phyloP scores from a whole-genome alignment of 1,140 invertebrate genomes.

The Cepaea nemoralis region DNA sequence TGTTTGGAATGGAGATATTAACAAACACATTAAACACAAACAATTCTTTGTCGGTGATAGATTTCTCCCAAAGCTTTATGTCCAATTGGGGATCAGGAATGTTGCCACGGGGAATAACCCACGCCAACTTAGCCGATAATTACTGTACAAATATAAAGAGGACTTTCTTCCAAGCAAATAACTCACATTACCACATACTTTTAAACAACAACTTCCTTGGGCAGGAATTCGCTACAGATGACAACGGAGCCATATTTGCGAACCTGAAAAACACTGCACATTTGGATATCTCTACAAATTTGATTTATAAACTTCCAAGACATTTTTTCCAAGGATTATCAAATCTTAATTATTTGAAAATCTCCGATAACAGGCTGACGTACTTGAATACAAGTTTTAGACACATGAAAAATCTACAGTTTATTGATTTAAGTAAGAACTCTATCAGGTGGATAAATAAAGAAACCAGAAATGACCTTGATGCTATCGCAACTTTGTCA shows the following conservation, averaged over 20 bases:
- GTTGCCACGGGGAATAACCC: neutral
- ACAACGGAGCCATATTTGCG: neutral
- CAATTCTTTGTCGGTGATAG: neutral
- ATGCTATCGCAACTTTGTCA: neutral
- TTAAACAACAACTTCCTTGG: constrained; percentile 3
- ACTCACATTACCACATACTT: neutral
- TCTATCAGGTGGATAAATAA: neutral
- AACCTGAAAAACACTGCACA: neutral
- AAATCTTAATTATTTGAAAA: neutral
- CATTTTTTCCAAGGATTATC: neutral
- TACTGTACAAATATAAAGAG: neutral
- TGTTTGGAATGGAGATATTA: neutral
- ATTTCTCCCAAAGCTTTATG: neutral
- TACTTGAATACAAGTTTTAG: neutral
- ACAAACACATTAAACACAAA: neutral
- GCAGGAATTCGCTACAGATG: neutral
- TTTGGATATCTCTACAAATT: constrained; percentile 18
- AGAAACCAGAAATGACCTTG: constrained; percentile 5
- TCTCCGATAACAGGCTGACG: constrained; percentile 3
- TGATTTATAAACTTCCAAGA: neutral
- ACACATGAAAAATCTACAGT: constrained; percentile 10
- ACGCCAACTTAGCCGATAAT: neutral
- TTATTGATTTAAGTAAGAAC: constrained; percentile 18
- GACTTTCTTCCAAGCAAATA: neutral
- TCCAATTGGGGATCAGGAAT: neutral